A percentile compares a stretch with the other conserved stretches of the same genome.
phyloP scores from a whole-genome alignment of 2,113 vertebrate species.

The Cyprinodon brontotheroides region DNA sequence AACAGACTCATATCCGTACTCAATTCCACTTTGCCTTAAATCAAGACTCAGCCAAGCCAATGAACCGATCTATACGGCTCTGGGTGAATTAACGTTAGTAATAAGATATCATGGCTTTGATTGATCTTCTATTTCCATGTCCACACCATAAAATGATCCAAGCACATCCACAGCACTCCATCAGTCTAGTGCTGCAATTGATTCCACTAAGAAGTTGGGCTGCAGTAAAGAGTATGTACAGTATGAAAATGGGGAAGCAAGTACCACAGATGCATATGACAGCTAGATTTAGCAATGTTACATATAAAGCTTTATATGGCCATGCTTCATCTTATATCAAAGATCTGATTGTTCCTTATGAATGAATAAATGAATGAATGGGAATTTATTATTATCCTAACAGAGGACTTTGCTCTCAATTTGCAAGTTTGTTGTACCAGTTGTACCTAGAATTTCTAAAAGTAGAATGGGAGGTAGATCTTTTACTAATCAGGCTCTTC shows the following conservation, averaged over 20 bases:
- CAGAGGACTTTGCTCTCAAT: too few species aligned
- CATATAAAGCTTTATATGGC: too few species aligned
- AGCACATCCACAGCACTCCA: slow-evolving; percentile 88
- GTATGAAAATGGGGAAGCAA: slow-evolving; percentile 17
- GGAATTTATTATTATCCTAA: too few species aligned
- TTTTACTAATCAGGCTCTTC: too few species aligned
- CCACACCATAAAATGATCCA: slow-evolving; percentile 92
- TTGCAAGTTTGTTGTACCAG: too few species aligned
- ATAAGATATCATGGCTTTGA: slow-evolving; percentile 98
- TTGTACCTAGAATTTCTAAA: too few species aligned
- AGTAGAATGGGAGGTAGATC: too few species aligned
- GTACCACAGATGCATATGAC: background rate
- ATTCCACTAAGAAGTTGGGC: slow-evolving; percentile 78
- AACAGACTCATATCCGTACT: slow-evolving; percentile 34
- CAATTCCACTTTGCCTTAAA: slow-evolving; percentile 70
- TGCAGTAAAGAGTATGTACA: slow-evolving; percentile 16
- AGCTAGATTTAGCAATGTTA: too few species aligned
- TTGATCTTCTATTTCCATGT: slow-evolving; percentile 93
- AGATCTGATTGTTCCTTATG: too few species aligned
- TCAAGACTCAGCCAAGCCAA: slow-evolving; percentile 81
- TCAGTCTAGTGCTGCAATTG: slow-evolving; percentile 91
- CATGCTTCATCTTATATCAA: too few species aligned
- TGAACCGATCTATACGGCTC: slow-evolving; percentile 91
- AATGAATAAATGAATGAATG: too few species aligned
- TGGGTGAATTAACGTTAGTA: slow-evolving; percentile 98